Evolutionary conservation across 2,888 invertebrate genomes (phyloP), one percentile per base, ranked within the genome.

Genomic region (Drosophila nigricruria): DNA sequence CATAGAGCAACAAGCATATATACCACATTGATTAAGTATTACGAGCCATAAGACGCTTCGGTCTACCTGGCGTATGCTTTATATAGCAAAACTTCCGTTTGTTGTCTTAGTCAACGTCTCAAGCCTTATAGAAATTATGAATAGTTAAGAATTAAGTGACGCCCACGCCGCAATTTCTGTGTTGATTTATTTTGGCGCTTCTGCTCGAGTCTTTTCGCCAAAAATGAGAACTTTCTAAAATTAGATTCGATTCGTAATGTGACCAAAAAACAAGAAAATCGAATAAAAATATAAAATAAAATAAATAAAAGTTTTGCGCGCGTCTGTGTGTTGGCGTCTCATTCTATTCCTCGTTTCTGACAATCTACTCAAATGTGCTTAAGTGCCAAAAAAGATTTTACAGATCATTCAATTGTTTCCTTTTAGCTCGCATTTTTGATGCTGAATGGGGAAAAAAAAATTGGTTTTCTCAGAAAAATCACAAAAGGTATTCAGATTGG

Each of bases 211-310:
- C 72, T 70, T 52, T 43, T 42, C 61, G 42, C 14, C 45, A 70
- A 36, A 42, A 43, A 65, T 59, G 69, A 78, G 70, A 70, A 59
- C 61, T 67, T 69, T 75, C 84, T 82, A 90, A 90, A 88, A 79
- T 90, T 88, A 90, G 90, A 84, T 62, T 66, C 70, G 80, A 87
- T 88, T 87, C 87, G 81, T 88, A 90, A 90, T 85, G 64, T 67
- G 70, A 52, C 58, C 75, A 83, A 63, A 45, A 20, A 25, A 23
- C 12, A 27, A 47, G 12, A 20, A 42, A 40, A 38, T 1, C 4
- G 6, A 23, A 53, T 34, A 43, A 42, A 32, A 42, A 53, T 27
- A 64, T 40, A 16, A 16, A 30, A 20, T n/a, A 49, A 58, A 40
- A 64, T 50, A 52, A 20, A 59, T 38, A 30, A 64, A 49, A 56